Conservation (phyloP, 2,797 vertebrate species). For the Agapornis canus region DNA sequence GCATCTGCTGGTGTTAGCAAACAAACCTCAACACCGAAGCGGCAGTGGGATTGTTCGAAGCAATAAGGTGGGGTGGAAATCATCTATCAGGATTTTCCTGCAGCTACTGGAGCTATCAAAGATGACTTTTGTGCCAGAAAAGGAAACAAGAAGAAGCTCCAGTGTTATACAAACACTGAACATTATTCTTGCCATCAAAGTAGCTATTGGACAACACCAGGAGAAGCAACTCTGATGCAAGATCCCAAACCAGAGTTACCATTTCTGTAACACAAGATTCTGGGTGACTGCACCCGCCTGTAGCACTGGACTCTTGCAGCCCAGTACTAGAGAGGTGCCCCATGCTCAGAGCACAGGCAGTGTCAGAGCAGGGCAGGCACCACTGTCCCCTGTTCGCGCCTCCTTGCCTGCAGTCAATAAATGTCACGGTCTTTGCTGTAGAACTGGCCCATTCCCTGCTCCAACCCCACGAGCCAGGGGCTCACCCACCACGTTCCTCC, state of each 20-base stretch:
- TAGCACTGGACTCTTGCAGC: neutral
- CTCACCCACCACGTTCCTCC: neutral
- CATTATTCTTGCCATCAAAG: neutral
- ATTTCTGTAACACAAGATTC: neutral
- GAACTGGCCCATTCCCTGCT: neutral
- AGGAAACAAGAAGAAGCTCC: neutral
- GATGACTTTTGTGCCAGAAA: neutral
- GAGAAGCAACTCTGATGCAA: neutral
- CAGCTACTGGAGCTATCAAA: neutral
- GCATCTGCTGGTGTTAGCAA: neutral
- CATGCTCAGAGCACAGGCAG: neutral
- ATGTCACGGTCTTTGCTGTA: neutral
- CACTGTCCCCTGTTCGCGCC: fast-evolving
- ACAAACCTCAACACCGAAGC: neutral
- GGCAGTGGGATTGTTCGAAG: neutral
- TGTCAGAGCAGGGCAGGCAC: neutral
- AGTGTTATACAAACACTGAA: neutral
- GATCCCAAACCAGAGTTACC: neutral
- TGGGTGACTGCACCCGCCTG: neutral
- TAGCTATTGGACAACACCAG: neutral
- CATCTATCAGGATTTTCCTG: neutral
- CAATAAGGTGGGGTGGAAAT: neutral
- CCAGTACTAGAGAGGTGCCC: neutral
- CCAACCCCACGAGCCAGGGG: neutral
- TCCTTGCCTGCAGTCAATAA: neutral